phyloP scores from a whole-genome alignment of 2,113 vertebrate species.

The Cynocephalus volans region DNA sequence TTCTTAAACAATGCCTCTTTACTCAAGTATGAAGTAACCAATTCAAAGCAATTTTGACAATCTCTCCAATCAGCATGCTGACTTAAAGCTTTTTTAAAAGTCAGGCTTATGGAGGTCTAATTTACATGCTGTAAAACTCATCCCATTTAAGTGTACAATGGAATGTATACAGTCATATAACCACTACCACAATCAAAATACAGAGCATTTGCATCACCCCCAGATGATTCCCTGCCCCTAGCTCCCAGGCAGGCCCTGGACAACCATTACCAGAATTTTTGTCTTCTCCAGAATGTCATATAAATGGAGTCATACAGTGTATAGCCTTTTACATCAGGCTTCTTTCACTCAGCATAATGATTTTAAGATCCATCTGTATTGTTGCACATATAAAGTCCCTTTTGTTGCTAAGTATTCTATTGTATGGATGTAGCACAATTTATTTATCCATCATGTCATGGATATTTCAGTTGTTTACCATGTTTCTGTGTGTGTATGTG shows the following conservation, averaged over 20 bases:
- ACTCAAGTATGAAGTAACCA: constrained; percentile 2
- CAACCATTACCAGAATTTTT: background rate
- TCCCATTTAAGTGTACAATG: background rate
- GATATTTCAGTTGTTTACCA: background rate
- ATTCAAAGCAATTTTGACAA: constrained; percentile 38
- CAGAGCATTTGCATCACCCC: background rate
- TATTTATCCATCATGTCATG: background rate
- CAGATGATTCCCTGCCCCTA: background rate
- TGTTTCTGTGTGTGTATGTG: background rate
- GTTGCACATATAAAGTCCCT: background rate
- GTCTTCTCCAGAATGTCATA: background rate
- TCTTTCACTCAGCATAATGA: background rate
- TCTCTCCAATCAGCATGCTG: background rate
- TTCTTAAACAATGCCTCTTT: background rate
- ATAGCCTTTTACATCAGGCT: background rate
- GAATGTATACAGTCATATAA: background rate
- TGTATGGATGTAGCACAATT: background rate
- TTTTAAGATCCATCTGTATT: background rate
- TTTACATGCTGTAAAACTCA: background rate
- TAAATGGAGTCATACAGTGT: background rate
- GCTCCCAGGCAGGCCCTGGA: background rate
- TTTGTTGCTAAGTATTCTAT: background rate
- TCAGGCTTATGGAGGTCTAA: background rate
- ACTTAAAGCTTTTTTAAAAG: background rate
- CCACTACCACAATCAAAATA: background rate